Conservation (phyloP, 2,113 vertebrate genomes). For the Anolis carolinensis region DNA sequence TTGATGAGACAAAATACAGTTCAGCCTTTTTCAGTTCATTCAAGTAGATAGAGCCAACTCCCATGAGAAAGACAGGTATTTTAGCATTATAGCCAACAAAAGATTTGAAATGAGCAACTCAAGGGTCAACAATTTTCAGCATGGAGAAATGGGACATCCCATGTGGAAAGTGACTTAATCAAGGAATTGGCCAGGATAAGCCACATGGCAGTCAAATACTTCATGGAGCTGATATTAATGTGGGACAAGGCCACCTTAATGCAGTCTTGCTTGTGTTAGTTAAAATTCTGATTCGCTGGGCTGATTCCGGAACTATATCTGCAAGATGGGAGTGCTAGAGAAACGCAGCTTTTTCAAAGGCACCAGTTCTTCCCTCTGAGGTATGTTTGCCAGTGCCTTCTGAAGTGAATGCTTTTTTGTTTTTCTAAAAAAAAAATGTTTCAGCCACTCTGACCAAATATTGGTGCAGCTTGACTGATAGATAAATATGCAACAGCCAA, state of each 20-base stretch:
- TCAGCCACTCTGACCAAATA: constrained; percentile 30
- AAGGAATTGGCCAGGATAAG: neutral
- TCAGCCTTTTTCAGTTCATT: neutral
- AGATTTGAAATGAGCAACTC: neutral
- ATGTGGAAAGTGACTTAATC: constrained; percentile 6
- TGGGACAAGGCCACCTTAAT: too few relatives aligned
- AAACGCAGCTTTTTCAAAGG: constrained; percentile 30
- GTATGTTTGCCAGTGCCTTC: neutral
- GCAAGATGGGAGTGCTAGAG: constrained; percentile 31
- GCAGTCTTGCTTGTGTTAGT: too few relatives aligned
- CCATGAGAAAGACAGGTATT: neutral
- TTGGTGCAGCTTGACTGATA: neutral
- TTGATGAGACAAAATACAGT: too few relatives aligned
- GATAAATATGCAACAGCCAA: constrained; percentile 5
- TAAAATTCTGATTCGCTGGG: too few relatives aligned
- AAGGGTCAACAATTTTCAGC: neutral
- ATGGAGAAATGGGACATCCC: neutral
- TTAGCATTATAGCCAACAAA: too few relatives aligned
- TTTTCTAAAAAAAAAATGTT: neutral
- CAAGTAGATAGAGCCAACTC: neutral
- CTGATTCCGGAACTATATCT: constrained; percentile 38
- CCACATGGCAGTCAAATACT: too few relatives aligned
- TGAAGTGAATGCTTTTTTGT: constrained; percentile 19
- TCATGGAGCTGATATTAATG: too few relatives aligned
- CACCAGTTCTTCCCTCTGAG: constrained; percentile 30